Evolutionary conservation across 1,140 invertebrate species (phyloP).

Genomic region (Eubasilissa regina): DNA sequence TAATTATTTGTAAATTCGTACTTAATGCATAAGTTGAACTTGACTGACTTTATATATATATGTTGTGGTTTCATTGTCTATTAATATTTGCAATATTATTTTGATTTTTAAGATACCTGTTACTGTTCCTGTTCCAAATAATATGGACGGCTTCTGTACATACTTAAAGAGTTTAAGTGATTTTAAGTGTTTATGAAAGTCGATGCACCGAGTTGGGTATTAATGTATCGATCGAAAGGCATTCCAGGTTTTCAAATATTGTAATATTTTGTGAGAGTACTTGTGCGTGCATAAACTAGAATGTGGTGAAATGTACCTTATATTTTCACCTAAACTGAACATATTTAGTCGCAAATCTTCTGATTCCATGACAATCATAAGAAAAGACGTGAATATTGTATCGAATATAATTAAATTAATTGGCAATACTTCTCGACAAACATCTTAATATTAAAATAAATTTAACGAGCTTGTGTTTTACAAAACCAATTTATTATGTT

Average conservation of each 20-base stretch:
- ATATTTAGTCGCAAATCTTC: slow-evolving; percentile 9
- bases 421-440: slow-evolving; percentile 21
- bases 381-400: slow-evolving; percentile 16
- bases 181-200: slow-evolving; percentile 16
- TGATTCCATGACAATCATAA: slow-evolving; percentile 47
- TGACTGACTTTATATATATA: slow-evolving; percentile 43
- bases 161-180: slow-evolving; percentile 1
- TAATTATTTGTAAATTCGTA: slow-evolving; percentile 44
- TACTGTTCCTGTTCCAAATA: slow-evolving; percentile 14
- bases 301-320: background rate
- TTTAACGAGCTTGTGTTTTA: slow-evolving; percentile 29
- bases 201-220: background rate
- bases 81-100: slow-evolving; percentile 33
- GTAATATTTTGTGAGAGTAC: background rate
- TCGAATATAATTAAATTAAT: background rate
- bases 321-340: background rate
- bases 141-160: slow-evolving; percentile 8
- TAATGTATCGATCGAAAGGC: background rate
- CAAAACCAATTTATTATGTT: slow-evolving; percentile 27
- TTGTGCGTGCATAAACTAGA: too few relatives aligned
- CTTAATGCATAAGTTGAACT: slow-evolving; percentile 46
- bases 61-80: slow-evolving; percentile 38
- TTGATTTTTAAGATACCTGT: background rate
- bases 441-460: slow-evolving; percentile 13
- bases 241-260: slow-evolving; percentile 32